Base-by-base conservation (phyloP, 2,888 invertebrate genomes). In the Chloroclysta siterata region DNA sequence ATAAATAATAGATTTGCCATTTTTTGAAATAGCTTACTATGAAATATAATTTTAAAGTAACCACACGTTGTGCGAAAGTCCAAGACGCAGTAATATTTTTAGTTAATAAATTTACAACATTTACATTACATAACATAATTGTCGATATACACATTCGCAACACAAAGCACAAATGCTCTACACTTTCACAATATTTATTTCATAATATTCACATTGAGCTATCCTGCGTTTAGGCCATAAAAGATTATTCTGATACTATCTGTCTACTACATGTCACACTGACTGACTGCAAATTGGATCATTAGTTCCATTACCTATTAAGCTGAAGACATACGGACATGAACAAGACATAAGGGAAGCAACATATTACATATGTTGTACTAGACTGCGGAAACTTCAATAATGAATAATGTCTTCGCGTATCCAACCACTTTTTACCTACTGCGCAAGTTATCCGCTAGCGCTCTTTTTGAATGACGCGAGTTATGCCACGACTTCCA, bases 1-100 rank as follows among this genome's bases (percentile, higher is more conserved):
- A 44, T 60, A 63, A 48, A 41, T 48, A 60, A 58, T n/a, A 13
- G 6, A 0, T n/a, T 22, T 60, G 50, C 69, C 70, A 33, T 15
- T 48, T 46, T 44, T 54, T 52, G 10, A 11, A 54, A 54, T 7
- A 46, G 46, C 46, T 46, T 29, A 11, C 14, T 29, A 29, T 13
- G 8, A 15, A 15, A 44, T 17, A 46, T 3, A 11, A 15, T 44
- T 44, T 56, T 22, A 28, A 28, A 15, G 48, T 60, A 46, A 60
- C 56, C 36, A 55, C 15, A 50, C 33, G 33, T 33, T 33, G 33
- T 53, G 51, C 46, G n/a, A 13, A 11, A 36, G 22, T 46, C 11
- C 33, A 50, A 39, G 17, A 17, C 17, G 11, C 6, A 46, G 10
- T 15, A n/a, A n/a, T n/a, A n/a, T n/a, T n/a, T 17, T 46, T 46